These are phyloP conservation scores for Ispidina picta DNA, from an alignment of 2,797 vertebrate species.

Conservation along the genomic window DNA sequence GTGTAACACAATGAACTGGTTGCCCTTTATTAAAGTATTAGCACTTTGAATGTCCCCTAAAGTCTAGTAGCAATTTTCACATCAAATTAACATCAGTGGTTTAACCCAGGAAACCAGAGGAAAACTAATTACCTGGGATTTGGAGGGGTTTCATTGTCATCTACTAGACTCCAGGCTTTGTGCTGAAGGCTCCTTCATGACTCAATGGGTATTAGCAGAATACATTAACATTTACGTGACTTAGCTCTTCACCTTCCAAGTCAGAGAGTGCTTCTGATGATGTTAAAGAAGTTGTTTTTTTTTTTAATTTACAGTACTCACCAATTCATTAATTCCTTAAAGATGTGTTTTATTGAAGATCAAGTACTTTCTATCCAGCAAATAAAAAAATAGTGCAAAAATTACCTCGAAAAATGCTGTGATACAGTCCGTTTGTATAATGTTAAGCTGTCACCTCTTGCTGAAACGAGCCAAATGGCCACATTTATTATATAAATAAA, in stretches of 20 bases:
- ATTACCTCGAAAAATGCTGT: constrained; percentile 41
- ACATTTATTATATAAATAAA: background rate
- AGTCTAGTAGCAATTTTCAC: background rate
- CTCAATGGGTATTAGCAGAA: background rate
- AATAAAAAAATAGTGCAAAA: background rate
- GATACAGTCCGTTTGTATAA: constrained; percentile 3
- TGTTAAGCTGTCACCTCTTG: background rate
- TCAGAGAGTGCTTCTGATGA: background rate
- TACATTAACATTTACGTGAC: background rate
- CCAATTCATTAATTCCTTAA: constrained; percentile 6
- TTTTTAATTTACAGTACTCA: background rate
- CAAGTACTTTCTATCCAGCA: background rate
- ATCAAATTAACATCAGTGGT: background rate
- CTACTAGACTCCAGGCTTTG: background rate
- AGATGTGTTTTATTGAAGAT: constrained; percentile 20
- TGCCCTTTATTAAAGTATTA: background rate
- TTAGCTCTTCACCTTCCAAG: background rate
- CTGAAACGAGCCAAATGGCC: constrained; percentile 45
- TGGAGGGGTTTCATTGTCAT: background rate
- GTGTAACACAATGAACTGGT: background rate
- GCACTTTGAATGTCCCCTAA: background rate
- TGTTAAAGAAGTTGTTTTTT: background rate
- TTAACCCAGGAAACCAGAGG: background rate
- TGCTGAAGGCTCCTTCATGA: background rate
- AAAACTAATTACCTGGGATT: background rate